Percentiles rank a stretch among this genome's conserved stretches.
These are phyloP conservation scores for Meles meles DNA, from an alignment of 2,113 vertebrate genomes.

Conservation along the genomic window DNA sequence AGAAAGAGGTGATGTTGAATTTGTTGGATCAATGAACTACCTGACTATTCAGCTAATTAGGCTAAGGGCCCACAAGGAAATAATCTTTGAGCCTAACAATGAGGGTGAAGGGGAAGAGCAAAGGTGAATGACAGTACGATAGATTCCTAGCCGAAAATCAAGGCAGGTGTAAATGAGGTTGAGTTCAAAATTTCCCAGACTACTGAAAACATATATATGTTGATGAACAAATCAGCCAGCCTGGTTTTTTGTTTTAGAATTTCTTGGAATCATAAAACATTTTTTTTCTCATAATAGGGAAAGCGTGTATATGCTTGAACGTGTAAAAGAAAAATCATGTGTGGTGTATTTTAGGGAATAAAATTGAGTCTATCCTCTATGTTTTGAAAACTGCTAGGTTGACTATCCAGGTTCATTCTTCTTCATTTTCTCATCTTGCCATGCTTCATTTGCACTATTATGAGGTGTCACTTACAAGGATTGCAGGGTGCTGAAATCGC, in stretches of 20 bases:
- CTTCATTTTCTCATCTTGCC: conserved; percentile 83
- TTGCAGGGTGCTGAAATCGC: conserved; percentile 75
- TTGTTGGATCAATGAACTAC: conserved; percentile 67
- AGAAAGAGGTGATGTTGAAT: conserved; percentile 34
- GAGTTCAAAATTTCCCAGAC: conserved; percentile 3
- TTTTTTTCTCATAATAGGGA: conserved; percentile 6
- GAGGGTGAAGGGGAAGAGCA: background rate
- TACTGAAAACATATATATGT: background rate
- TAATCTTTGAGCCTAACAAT: background rate
- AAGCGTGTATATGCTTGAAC: background rate
- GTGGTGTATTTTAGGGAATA: background rate
- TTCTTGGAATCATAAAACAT: background rate
- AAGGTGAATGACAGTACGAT: background rate
- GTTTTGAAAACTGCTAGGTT: conserved; percentile 71
- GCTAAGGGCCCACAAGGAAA: conserved; percentile 29
- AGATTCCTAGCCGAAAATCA: background rate
- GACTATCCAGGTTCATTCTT: conserved; percentile 80
- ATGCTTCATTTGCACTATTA: conserved; percentile 84
- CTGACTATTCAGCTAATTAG: conserved; percentile 70
- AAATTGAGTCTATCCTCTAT: conserved; percentile 58
- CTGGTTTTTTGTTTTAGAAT: background rate
- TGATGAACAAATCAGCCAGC: background rate
- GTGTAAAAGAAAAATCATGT: background rate
- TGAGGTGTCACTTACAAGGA: conserved; percentile 82
- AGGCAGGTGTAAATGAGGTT: conserved; percentile 27